Evolutionary conservation across 2,113 vertebrate species (phyloP).

Genomic region (Brachionichthys hirsutus): DNA sequence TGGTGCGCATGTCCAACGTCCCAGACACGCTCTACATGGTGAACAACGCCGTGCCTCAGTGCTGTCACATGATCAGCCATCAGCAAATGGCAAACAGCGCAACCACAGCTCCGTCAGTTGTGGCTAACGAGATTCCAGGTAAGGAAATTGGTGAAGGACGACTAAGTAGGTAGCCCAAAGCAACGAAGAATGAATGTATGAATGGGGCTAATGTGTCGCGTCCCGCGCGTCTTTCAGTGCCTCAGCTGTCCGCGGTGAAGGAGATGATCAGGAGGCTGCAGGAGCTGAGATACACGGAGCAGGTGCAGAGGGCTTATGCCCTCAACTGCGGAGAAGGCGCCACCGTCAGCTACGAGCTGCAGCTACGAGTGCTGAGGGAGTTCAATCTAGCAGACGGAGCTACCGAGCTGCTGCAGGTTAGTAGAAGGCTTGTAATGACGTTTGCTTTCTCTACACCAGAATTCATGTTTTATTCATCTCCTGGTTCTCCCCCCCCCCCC

Average conservation of each 20-base stretch:
- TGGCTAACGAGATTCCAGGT: slow-evolving; percentile 99
- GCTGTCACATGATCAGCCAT: slow-evolving; percentile 94
- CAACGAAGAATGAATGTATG: background rate
- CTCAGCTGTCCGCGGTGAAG: slow-evolving; percentile 84
- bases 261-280: slow-evolving; percentile 94
- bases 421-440: slow-evolving; percentile 17
- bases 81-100: slow-evolving; percentile 89
- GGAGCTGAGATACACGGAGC: slow-evolving; percentile 91
- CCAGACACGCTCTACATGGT: slow-evolving; percentile 99
- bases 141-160: slow-evolving; percentile 20
- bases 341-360: slow-evolving; percentile 95
- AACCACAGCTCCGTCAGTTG: slow-evolving; percentile 88
- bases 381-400: slow-evolving; percentile 92
- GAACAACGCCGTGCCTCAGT: slow-evolving; percentile 92
- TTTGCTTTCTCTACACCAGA: background rate
- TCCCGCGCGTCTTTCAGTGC: slow-evolving; percentile 82
- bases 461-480: background rate
- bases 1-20: slow-evolving; percentile 98
- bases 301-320: slow-evolving; percentile 93
- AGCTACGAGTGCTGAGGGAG: slow-evolving; percentile 93
- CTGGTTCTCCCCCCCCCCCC: slow-evolving; percentile 17
- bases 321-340: slow-evolving; percentile 96
- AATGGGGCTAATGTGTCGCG: slow-evolving; percentile 1
- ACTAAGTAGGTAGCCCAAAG: background rate
- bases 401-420: slow-evolving; percentile 94